Evolutionary conservation across 2,888 invertebrate species (phyloP), one percentile per base, ranked within the genome.

Genomic region (Torymus aiolomorphi): DNA sequence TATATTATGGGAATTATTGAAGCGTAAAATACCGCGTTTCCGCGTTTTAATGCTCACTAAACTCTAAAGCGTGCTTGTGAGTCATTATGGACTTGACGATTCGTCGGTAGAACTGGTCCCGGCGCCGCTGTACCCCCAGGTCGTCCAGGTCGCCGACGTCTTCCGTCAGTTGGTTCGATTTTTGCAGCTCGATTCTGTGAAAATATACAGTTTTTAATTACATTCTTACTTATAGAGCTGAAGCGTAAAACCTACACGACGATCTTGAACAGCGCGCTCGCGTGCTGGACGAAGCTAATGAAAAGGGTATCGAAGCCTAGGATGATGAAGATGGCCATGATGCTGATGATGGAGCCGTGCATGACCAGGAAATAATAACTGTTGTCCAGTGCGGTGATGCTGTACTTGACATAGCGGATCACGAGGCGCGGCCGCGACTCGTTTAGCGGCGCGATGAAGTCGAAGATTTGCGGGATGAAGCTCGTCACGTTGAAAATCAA

Each of bases 1-100:
- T 8, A 8, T 42, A 42, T 42, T 42, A 72, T 18, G 16, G 54
- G 14, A 8, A 67, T 18, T 0, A 70, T 2, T 63, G 8, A 42
- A 20, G 8, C 8, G 42, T 42, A 42, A 5, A 42, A 42, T 42
- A 42, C 42, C 42, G 1, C 42, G 1, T 42, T 8, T 42, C 42
- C 42, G 42, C 1, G 8, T 8, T 42, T n/a, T 42, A 42, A 42
- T 42, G 5, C 42, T 5, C 61, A 78, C 73, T 78, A 13, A 73
- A 78, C 78, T 75, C 51, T 57, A 79, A n/a, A 51, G 74, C 79
- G 12, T 65, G 69, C 8, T 70, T 79, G 62, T 79, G 79, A 20
- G 16, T 31, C 1, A 51, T 14, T 12, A 71, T 31, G 2, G 12
- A 57, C 18, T 13, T 31, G 4, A 74, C 20, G 16, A 74, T 42